Evolutionary conservation across 2,888 invertebrate genomes (phyloP).

Genomic region (Clepsis dumicolana): DNA sequence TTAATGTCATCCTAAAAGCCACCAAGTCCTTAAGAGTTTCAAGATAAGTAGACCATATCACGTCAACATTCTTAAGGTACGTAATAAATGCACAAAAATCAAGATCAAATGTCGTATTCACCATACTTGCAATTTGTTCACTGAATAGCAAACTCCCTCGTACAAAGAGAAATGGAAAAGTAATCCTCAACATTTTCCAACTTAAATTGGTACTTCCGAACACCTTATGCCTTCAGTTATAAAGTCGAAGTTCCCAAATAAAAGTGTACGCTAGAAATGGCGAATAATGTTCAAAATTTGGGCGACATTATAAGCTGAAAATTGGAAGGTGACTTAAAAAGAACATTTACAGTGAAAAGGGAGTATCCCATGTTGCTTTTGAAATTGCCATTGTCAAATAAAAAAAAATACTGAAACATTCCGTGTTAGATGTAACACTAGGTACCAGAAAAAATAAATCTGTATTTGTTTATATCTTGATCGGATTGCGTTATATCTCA

Average conservation of each 20-base stretch:
- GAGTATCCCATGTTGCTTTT: background rate
- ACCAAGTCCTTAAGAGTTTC: background rate
- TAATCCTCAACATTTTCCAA: constrained; percentile 11
- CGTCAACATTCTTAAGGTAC: background rate
- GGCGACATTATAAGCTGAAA: constrained; percentile 20
- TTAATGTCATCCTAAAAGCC: background rate
- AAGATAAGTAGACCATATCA: background rate
- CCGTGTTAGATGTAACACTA: background rate
- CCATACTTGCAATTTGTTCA: constrained; percentile 25
- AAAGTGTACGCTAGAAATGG: constrained; percentile 1
- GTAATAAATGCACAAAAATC: constrained; percentile 12
- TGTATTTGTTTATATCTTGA: too few species aligned
- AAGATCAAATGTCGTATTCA: constrained; percentile 8
- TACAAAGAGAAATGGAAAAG: constrained; percentile 31
- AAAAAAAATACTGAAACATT: background rate
- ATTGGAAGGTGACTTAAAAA: constrained; percentile 10
- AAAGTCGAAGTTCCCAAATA: background rate
- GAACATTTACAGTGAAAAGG: constrained; percentile 7
- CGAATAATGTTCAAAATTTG: constrained; percentile 16
- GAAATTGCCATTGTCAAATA: background rate
- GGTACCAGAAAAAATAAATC: background rate
- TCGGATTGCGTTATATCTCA: too few species aligned
- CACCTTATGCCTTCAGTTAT: background rate
- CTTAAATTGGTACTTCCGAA: background rate
- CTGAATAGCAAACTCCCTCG: constrained; percentile 20